Percentiles rank a stretch among this genome's conserved stretches.
These are phyloP conservation scores for Pseudorhiza aurosa DNA, from an alignment of 30 jellyfish, hydroid and myxozoan genomes.

Conservation along the genomic window DNA sequence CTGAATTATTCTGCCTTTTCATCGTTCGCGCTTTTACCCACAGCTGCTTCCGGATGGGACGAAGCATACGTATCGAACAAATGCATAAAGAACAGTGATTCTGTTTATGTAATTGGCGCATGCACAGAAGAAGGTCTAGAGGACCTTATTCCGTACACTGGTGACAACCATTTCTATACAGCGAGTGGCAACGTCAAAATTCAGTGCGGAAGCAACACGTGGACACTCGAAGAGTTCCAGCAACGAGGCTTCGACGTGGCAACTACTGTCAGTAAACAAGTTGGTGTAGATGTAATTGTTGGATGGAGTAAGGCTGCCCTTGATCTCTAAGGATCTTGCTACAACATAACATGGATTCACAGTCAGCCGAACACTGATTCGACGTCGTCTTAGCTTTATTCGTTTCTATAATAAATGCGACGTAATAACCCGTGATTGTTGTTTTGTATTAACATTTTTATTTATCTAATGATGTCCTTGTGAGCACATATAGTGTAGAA, in stretches of 20 bases:
- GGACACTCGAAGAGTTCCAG: constrained; percentile 86
- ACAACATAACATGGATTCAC: no score
- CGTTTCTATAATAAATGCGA: no score
- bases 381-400: no score
- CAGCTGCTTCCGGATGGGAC: constrained; percentile 90
- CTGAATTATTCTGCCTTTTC: no score
- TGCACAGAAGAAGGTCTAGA: constrained; percentile 72
- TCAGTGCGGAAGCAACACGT: constrained; percentile 76
- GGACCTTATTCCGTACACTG: constrained; percentile 72
- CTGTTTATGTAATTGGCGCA: constrained; percentile 77
- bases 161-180: constrained; percentile 76
- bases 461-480: no score
- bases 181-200: constrained; percentile 69
- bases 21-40: not conserved
- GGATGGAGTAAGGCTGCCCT: constrained; percentile 84
- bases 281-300: constrained; percentile 50
- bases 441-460: no score
- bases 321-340: constrained; percentile 55
- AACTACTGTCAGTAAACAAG: constrained; percentile 38
- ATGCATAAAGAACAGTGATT: constrained; percentile 61
- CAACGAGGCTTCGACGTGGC: constrained; percentile 79
- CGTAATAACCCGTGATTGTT: no score
- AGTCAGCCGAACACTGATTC: no score
- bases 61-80: constrained; percentile 75
- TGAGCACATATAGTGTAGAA: no score